Evolutionary conservation across 2,888 invertebrate genomes (phyloP).

Genomic region (Drosophila multiciliata): DNA sequence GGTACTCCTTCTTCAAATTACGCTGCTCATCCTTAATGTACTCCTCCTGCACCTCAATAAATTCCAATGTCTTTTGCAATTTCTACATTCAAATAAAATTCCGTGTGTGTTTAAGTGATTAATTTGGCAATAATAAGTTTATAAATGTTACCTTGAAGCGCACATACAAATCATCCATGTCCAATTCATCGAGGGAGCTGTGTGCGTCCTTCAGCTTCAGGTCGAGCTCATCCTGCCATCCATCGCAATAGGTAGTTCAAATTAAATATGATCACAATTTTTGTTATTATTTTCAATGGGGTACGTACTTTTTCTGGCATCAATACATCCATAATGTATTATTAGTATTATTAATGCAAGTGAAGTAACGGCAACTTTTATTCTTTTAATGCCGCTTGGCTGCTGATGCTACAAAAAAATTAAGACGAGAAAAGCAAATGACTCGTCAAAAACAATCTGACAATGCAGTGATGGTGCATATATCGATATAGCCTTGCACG

Average conservation of each 20-base stretch:
- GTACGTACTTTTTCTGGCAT: slow-evolving; percentile 59
- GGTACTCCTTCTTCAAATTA: slow-evolving; percentile 98
- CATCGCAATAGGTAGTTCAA: neutral
- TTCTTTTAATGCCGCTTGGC: slow-evolving; percentile 38
- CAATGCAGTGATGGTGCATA: slow-evolving; percentile 11
- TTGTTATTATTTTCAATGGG: neutral
- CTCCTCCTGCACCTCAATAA: slow-evolving; percentile 99
- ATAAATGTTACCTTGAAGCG: slow-evolving; percentile 93
- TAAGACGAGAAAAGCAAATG: slow-evolving; percentile 53
- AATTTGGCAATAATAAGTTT: neutral
- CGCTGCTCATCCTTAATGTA: slow-evolving; percentile 99
- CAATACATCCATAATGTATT: slow-evolving; percentile 59
- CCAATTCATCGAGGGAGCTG: slow-evolving; percentile 90
- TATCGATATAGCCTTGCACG: slow-evolving; percentile 12
- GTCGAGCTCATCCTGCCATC: slow-evolving; percentile 88
- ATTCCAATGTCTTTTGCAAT: slow-evolving; percentile 97
- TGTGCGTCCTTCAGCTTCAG: slow-evolving; percentile 89
- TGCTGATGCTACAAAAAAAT: slow-evolving; percentile 25
- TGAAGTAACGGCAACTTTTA: slow-evolving; percentile 12
- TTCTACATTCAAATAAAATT: slow-evolving; percentile 87
- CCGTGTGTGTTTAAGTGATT: neutral
- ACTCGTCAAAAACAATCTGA: slow-evolving; percentile 74
- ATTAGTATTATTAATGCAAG: slow-evolving; percentile 7
- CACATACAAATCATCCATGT: slow-evolving; percentile 96
- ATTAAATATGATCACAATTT: neutral